Evolutionary conservation across 2,113 vertebrate genomes (phyloP).

Genomic region (Ciconia maguari): DNA sequence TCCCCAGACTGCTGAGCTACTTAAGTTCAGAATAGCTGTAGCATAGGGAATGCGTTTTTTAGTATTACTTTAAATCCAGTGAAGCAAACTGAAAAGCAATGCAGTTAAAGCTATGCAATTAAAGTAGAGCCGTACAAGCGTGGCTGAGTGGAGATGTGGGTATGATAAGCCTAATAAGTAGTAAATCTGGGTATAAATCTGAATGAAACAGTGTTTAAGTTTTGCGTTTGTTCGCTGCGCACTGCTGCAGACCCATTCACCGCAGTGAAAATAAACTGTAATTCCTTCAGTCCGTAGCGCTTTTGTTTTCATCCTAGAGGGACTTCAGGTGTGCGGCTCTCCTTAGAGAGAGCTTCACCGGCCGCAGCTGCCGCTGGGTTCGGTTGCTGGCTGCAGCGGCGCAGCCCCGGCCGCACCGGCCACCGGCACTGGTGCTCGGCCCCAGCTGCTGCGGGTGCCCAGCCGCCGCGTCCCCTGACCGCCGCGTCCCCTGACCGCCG

Average conservation of each 20-base stretch:
- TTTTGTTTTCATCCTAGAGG: neutral
- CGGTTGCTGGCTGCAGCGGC: neutral
- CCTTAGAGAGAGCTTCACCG: neutral
- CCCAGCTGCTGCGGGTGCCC: neutral
- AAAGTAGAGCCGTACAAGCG: neutral
- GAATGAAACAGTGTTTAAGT: neutral
- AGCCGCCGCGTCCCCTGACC: fast-evolving
- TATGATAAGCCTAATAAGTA: neutral
- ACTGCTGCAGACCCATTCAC: neutral
- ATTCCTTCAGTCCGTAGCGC: neutral
- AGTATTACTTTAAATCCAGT: neutral
- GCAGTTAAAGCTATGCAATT: neutral
- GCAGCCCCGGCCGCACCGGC: neutral
- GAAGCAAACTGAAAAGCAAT: neutral
- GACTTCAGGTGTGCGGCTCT: neutral
- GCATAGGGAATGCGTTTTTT: neutral
- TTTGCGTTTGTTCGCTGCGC: neutral
- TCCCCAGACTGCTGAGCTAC: neutral
- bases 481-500: fast-evolving
- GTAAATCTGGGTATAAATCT: neutral
- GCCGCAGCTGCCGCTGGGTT: neutral
- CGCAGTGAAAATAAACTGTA: neutral
- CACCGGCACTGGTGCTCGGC: no score
- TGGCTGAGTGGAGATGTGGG: neutral
- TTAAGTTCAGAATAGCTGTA: fast-evolving